These are phyloP conservation scores for Norana najaformis DNA, from an alignment of 2,888 invertebrate genomes.

Conservation along the genomic window DNA sequence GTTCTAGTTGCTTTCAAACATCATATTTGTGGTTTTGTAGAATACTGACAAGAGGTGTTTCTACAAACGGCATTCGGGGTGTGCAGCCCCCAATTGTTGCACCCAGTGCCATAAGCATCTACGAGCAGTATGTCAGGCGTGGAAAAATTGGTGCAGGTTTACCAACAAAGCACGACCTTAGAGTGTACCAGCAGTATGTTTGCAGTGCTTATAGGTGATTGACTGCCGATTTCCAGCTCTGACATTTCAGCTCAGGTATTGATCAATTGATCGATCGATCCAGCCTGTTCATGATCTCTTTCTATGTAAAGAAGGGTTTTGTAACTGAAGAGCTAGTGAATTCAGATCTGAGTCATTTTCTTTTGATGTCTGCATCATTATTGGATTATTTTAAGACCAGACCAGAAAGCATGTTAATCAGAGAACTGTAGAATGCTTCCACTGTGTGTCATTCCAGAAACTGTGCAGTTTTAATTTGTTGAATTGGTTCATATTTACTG, in stretches of 20 bases:
- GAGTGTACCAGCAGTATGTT: constrained; percentile 46
- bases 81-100: constrained; percentile 73
- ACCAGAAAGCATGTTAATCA: too few species aligned
- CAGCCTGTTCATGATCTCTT: neutral
- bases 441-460: too few species aligned
- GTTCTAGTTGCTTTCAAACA: neutral
- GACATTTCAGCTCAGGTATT: neutral
- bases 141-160: constrained; percentile 66
- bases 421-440: too few species aligned
- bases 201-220: constrained; percentile 7
- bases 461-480: too few species aligned
- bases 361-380: neutral
- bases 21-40: constrained; percentile 43
- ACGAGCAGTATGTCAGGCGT: constrained; percentile 71
- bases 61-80: constrained; percentile 70
- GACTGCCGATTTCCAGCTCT: neutral
- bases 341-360: neutral
- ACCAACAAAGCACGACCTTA: constrained; percentile 53
- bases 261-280: neutral
- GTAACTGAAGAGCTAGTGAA: neutral
- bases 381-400: too few species aligned
- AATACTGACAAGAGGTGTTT: constrained; percentile 71
- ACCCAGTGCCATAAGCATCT: constrained; percentile 71
- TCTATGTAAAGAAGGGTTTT: neutral
- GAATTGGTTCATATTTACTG: too few species aligned